phyloP scores from a whole-genome alignment of 2,797 vertebrate species.

The Danionella dracula region DNA sequence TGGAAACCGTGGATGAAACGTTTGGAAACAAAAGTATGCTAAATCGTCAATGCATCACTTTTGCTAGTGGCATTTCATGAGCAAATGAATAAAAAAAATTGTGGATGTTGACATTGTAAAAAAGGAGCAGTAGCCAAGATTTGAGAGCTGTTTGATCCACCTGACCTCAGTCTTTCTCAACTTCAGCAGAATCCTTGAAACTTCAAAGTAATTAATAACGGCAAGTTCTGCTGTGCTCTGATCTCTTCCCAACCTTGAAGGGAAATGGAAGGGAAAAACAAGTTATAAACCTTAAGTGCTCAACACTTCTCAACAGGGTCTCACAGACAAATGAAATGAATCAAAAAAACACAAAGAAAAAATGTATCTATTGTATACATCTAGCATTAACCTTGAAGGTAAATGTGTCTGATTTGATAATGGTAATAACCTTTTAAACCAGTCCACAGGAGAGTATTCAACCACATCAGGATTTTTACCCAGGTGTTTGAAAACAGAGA shows the following conservation, averaged over 20 bases:
- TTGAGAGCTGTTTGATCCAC: not conserved
- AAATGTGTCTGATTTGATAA: not conserved
- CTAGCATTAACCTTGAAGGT: not conserved
- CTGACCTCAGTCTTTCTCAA: conserved; percentile 22
- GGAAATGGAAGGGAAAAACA: conserved; percentile 8
- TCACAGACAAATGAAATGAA: conserved; percentile 4
- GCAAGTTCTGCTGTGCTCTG: not conserved
- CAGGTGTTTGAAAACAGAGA: no score
- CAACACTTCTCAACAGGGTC: not conserved
- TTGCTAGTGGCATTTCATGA: not conserved
- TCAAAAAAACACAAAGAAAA: conserved; percentile 1
- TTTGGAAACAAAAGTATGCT: no score
- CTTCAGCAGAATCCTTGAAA: conserved; percentile 34
- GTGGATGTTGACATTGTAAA: not conserved
- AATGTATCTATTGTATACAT: not conserved
- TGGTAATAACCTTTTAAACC: not conserved
- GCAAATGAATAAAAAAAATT: not conserved
- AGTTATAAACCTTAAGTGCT: conserved; percentile 7
- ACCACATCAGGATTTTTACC: no score
- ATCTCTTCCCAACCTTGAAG: conserved; percentile 22
- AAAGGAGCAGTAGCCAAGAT: not conserved
- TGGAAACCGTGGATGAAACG: no score
- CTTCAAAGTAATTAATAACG: conserved; percentile 24
- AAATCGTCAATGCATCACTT: not conserved
- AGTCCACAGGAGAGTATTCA: no score